Evolutionary conservation across 2,797 vertebrate species (phyloP).

Genomic region (Fundulus diaphanus): DNA sequence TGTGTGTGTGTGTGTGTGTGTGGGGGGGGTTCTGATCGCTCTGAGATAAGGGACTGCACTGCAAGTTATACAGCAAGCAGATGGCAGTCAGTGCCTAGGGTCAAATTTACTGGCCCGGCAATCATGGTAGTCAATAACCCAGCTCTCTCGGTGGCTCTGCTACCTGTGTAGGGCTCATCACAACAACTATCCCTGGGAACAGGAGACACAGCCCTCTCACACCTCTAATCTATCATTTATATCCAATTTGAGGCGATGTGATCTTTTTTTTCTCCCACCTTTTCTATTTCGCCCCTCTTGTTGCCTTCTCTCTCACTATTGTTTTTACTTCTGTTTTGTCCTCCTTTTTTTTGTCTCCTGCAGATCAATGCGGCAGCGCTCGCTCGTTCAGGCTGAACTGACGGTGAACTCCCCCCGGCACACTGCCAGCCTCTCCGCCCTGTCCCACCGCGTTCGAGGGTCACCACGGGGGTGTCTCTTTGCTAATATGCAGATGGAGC

Average conservation of each 20-base stretch:
- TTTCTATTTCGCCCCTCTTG: slow-evolving; percentile 40
- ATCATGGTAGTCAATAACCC: slow-evolving; percentile 87
- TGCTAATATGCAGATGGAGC: slow-evolving; percentile 82
- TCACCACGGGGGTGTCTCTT: slow-evolving; percentile 78
- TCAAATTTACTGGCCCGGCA: slow-evolving; percentile 84
- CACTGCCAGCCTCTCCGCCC: slow-evolving; percentile 69
- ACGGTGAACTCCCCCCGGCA: slow-evolving; percentile 74
- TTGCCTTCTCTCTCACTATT: slow-evolving; percentile 52
- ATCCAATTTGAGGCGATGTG: slow-evolving; percentile 80
- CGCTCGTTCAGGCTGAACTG: slow-evolving; percentile 77
- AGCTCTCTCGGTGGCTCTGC: slow-evolving; percentile 69
- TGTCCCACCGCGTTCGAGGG: slow-evolving; percentile 68
- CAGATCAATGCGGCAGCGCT: slow-evolving; percentile 78
- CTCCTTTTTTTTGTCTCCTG: slow-evolving; percentile 47
- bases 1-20: too few species aligned
- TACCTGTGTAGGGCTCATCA: slow-evolving; percentile 78
- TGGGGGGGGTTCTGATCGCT: slow-evolving; percentile 45
- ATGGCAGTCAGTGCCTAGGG: slow-evolving; percentile 78
- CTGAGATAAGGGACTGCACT: slow-evolving; percentile 51
- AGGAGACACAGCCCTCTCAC: slow-evolving; percentile 76
- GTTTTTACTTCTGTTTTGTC: slow-evolving; percentile 72
- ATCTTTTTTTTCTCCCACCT: slow-evolving; percentile 68
- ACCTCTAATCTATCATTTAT: slow-evolving; percentile 88
- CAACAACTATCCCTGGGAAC: slow-evolving; percentile 73
- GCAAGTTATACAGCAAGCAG: slow-evolving; percentile 67